Evolutionary conservation across 23 tunicate genomes (phyloP), one percentile per base, ranked within the genome.

Genomic region (Oikopleura albicans): DNA sequence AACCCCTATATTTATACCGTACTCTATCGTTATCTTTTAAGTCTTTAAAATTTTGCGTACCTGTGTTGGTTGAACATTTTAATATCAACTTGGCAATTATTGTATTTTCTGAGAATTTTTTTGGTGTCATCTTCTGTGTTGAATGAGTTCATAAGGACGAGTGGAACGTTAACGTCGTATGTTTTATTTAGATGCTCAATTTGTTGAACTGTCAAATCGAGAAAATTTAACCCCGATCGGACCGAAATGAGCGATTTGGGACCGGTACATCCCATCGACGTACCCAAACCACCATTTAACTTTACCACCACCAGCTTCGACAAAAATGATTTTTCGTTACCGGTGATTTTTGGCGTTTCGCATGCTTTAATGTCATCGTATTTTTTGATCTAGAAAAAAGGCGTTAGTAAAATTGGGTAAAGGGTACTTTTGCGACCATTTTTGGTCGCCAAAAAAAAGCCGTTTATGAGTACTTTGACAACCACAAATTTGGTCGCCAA

Each of bases 61-160:
- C 91, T 87, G 91, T 89, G 89, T 76, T 92, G 94, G 76, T 92
- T 89, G 85, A 89, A 92, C 33, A 88, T 92, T 1, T 92, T 90
- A 39, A 92, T 92, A 31, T 89, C 84, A 40, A 92, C 91, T 39
- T 92, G 86, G 85, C 97, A 92, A 4, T 92, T 89, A 4, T 88
- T 86, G 57, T 89, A 92, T 86, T 92, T 92, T 75, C 97, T 59
- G 83, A 92, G 76, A 63, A 92, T 92, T 87, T 89, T 85, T 76
- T 89, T 88, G 4, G 94, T 92, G 75, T 92, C 97, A 39, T 88
- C 93, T 71, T 92, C 89, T 0, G 97, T 92, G 89, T 92, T 92
- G 85, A 92, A 92, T 0, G 97, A 92, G 76, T 92, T 92, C 97
- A 92, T 92, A 2, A 92, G 84, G 12, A 92, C 97, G 83, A 92